These are phyloP conservation scores for Cotesia vestalis DNA, from an alignment of 1,140 invertebrate species.

Conservation along the genomic window DNA sequence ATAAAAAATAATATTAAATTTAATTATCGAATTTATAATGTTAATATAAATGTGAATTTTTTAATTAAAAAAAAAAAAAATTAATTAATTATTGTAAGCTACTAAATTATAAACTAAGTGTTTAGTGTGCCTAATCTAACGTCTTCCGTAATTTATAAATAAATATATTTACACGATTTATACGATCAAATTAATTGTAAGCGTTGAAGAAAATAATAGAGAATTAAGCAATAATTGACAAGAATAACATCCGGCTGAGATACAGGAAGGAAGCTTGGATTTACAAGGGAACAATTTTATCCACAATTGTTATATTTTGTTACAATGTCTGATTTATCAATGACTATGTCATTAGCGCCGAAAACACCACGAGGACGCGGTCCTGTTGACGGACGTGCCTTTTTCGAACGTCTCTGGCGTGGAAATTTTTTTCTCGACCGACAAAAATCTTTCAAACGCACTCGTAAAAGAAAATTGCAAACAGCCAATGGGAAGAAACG, in stretches of 20 bases:
- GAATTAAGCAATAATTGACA: not conserved
- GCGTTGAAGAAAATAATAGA: not conserved
- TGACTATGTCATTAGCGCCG: constrained; percentile 35
- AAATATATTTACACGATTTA: constrained; percentile 1
- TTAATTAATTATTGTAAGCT: constrained; percentile 14
- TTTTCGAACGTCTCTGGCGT: constrained; percentile 60
- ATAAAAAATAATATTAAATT: not conserved
- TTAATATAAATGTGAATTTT: too few relatives aligned
- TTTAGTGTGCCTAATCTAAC: constrained; percentile 51
- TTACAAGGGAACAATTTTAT: not conserved
- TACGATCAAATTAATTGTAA: not conserved
- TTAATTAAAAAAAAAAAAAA: constrained; percentile 6
- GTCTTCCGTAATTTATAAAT: constrained; percentile 47
- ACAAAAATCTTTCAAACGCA: constrained; percentile 54
- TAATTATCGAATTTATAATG: not conserved
- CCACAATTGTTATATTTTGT: constrained; percentile 20
- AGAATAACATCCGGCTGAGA: too few relatives aligned
- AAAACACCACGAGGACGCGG: constrained; percentile 59
- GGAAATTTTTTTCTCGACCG: constrained; percentile 60
- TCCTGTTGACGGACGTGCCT: constrained; percentile 59
- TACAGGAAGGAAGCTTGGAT: not conserved
- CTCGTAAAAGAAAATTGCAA: constrained; percentile 56
- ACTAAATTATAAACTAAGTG: constrained; percentile 8
- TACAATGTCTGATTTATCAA: constrained; percentile 48
- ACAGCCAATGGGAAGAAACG: constrained; percentile 41